A percentile compares a stretch with the other conserved stretches of the same genome.
These are phyloP conservation scores for Macropodus opercularis DNA, from an alignment of 2,797 vertebrate genomes.

Conservation along the genomic window DNA sequence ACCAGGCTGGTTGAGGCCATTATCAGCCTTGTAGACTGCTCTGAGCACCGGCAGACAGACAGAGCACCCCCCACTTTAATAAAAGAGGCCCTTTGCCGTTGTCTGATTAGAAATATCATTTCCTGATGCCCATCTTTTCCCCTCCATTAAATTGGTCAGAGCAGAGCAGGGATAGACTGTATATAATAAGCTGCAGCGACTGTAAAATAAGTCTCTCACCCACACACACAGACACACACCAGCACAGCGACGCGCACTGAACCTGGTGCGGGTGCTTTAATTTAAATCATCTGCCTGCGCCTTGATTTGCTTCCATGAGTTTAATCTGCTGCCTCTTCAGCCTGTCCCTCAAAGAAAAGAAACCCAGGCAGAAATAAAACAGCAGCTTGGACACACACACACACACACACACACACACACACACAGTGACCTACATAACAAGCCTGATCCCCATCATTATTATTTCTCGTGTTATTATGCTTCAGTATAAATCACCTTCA, in stretches of 20 bases:
- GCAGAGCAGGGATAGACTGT: slow-evolving; percentile 47
- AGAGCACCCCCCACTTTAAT: slow-evolving; percentile 71
- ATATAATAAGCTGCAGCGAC: slow-evolving; percentile 62
- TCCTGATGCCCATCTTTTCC: slow-evolving; percentile 68
- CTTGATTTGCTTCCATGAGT: slow-evolving; percentile 67
- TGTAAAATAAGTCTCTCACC: slow-evolving; percentile 57
- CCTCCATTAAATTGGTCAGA: slow-evolving; percentile 63
- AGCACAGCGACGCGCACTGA: too few species aligned
- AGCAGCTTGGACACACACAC: slow-evolving; percentile 25
- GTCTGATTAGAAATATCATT: slow-evolving; percentile 83
- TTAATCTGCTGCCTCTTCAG: slow-evolving; percentile 67
- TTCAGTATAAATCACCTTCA: slow-evolving; percentile 13
- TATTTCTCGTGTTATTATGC: slow-evolving; percentile 1
- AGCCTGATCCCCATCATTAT: slow-evolving; percentile 44
- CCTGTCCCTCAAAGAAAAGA: slow-evolving; percentile 61
- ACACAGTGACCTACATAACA: slow-evolving; percentile 48
- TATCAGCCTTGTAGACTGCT: slow-evolving; percentile 61
- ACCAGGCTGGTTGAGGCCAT: slow-evolving; percentile 60
- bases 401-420: slow-evolving; percentile 33
- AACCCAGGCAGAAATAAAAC: slow-evolving; percentile 59
- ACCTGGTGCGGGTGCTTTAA: slow-evolving; percentile 50
- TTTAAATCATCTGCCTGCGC: slow-evolving; percentile 55
- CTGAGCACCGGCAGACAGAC: slow-evolving; percentile 47
- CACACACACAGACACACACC: neutral
- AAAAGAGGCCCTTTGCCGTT: slow-evolving; percentile 70